phyloP scores from a whole-genome alignment of 2,888 invertebrate species.

The Plebejus argus region DNA sequence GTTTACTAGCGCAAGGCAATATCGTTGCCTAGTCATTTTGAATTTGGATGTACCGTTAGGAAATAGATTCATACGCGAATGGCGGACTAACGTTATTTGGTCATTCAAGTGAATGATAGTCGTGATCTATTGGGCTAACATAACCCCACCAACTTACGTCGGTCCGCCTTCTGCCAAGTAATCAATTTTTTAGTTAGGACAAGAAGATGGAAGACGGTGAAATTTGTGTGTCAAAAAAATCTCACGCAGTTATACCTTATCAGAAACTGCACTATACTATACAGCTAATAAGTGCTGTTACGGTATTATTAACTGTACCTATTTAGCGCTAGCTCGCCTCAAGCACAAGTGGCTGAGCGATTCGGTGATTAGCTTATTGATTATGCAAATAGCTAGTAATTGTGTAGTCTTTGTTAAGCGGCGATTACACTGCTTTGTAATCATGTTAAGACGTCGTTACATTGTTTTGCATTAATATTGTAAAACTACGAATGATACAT shows the following conservation, averaged over 20 bases:
- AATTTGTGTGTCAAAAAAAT: too few species aligned
- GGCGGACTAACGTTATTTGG: background rate
- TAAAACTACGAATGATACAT: background rate
- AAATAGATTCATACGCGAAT: background rate
- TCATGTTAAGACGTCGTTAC: background rate
- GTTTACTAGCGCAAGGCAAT: background rate
- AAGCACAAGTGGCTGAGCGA: conserved; percentile 4
- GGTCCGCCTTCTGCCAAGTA: too few species aligned
- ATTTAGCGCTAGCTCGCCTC: background rate
- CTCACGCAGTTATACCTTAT: too few species aligned
- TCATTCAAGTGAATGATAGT: too few species aligned
- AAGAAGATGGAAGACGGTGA: too few species aligned
- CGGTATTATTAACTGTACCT: background rate
- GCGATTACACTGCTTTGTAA: background rate
- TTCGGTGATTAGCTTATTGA: conserved; percentile 22
- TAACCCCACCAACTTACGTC: background rate
- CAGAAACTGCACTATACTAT: background rate
- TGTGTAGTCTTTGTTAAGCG: background rate
- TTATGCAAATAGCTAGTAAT: conserved; percentile 18
- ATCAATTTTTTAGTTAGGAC: too few species aligned
- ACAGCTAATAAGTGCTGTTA: background rate
- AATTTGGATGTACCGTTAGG: background rate
- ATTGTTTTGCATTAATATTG: background rate
- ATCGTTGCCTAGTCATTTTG: background rate
- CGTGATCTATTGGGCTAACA: too few species aligned